These are phyloP conservation scores for Microtus ochrogaster DNA, from an alignment of 2,113 vertebrate genomes.

Conservation along the genomic window DNA sequence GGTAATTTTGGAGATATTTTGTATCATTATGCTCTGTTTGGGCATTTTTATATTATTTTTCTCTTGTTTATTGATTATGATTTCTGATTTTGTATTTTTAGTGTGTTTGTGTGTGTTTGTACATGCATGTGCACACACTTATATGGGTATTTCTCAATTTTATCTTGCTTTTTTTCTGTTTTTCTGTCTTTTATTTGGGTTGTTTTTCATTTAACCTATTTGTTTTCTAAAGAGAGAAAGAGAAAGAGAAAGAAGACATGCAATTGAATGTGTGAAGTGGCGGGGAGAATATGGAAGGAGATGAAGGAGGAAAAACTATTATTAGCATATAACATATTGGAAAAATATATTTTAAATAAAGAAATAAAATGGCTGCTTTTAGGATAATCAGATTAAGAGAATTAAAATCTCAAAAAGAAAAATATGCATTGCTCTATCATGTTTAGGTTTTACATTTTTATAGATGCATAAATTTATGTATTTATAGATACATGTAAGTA, in stretches of 20 bases:
- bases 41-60: neutral
- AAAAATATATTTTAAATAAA: neutral
- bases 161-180: neutral
- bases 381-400: neutral
- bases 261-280: neutral
- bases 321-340: neutral
- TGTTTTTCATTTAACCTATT: neutral
- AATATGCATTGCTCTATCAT: neutral
- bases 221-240: neutral
- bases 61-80: neutral
- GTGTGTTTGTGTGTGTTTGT: neutral
- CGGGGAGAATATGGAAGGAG: too few species aligned
- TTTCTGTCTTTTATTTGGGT: neutral
- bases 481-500: neutral
- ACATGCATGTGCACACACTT: neutral
- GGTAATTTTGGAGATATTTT: neutral
- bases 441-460: neutral
- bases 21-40: neutral
- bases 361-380: neutral
- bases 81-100: neutral
- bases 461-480: neutral
- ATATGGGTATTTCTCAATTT: neutral
- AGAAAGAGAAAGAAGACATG: neutral
- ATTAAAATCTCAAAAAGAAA: neutral
- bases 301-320: neutral